Conservation (phyloP, 2,888 invertebrate genomes). For the Iphiclides podalirius region DNA sequence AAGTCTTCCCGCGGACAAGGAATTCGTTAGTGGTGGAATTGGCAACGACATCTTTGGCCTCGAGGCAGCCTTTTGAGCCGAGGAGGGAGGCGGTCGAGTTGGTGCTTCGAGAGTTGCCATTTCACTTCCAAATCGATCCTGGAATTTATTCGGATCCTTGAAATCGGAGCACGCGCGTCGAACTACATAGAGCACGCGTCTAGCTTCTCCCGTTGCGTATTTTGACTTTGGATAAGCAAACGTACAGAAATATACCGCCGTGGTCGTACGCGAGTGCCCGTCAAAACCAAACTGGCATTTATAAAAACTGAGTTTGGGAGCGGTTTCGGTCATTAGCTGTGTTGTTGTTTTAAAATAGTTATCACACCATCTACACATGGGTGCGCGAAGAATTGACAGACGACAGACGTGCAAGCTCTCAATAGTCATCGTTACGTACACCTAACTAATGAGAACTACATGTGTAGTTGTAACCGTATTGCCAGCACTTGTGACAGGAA, state of each 20-base stretch:
- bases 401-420: too few relatives aligned
- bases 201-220: constrained; percentile 4
- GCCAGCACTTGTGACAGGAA: too few relatives aligned
- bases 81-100: neutral
- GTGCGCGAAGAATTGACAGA: too few relatives aligned
- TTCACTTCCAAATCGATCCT: neutral
- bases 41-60: constrained; percentile 69
- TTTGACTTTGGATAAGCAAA: constrained; percentile 22
- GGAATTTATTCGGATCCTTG: constrained; percentile 37
- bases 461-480: too few relatives aligned
- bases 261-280: constrained; percentile 1
- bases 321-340: too few relatives aligned
- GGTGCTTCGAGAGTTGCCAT: constrained; percentile 5
- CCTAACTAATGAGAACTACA: neutral
- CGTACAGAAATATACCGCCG: constrained; percentile 20
- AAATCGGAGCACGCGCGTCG: constrained; percentile 45
- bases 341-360: neutral
- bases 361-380: too few relatives aligned
- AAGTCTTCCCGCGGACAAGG: constrained; percentile 40
- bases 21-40: constrained; percentile 47
- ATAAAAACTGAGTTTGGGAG: neutral
- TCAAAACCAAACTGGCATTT: constrained; percentile 1
- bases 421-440: too few relatives aligned
- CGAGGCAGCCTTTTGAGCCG: neutral
- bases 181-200: constrained; percentile 20